Evolutionary conservation across 1,140 invertebrate genomes (phyloP).

Genomic region (Pantala flavescens): DNA sequence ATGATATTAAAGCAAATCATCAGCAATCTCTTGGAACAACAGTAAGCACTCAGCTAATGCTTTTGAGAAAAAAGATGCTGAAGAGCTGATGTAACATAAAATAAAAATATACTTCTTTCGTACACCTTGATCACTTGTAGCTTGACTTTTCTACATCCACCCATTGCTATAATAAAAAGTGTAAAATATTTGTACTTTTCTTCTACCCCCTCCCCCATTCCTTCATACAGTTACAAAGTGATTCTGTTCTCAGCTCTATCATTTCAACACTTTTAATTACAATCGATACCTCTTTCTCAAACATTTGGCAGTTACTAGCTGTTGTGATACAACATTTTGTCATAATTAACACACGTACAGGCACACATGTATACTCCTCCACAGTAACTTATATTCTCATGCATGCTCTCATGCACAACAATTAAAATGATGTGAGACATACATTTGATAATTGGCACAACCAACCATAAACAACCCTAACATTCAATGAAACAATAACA

Average conservation of each 20-base stretch:
- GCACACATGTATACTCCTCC: background rate
- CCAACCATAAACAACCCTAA: background rate
- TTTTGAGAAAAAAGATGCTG: background rate
- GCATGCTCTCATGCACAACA: conserved; percentile 3
- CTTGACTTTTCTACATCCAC: conserved; percentile 1
- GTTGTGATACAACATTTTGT: conserved; percentile 9
- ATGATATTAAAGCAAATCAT: background rate
- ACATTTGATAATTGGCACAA: background rate
- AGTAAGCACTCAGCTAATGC: background rate
- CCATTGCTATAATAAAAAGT: conserved; percentile 7
- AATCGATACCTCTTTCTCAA: background rate
- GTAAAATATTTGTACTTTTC: conserved; percentile 10
- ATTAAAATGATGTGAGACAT: background rate
- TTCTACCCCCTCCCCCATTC: conserved; percentile 6
- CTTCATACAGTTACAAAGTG: background rate
- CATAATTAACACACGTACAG: conserved; percentile 2
- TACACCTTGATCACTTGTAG: conserved; percentile 1
- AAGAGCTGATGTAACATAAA: background rate
- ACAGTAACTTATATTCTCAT: background rate
- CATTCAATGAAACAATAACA: background rate
- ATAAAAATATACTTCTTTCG: background rate
- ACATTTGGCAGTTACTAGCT: conserved; percentile 5
- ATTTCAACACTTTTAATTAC: conserved; percentile 4
- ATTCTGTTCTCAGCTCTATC: background rate
- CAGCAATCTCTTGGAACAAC: background rate